phyloP scores from a whole-genome alignment of 2,797 vertebrate species.

The Knipowitschia caucasica region DNA sequence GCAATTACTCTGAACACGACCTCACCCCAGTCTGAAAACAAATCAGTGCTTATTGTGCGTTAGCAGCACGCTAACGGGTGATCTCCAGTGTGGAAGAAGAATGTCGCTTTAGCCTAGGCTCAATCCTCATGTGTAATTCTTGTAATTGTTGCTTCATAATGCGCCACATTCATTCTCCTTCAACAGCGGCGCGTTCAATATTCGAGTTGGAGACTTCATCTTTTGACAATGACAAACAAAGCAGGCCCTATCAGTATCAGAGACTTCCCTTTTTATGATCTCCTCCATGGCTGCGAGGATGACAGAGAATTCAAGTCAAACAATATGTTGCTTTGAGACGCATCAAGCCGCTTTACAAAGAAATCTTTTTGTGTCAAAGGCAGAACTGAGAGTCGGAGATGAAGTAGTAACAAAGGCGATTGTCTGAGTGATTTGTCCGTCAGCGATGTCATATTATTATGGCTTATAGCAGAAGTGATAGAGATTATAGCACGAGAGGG shows the following conservation, averaged over 20 bases:
- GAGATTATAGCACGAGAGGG: conserved; percentile 59
- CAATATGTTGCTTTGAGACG: conserved; percentile 58
- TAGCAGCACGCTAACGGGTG: conserved; percentile 8
- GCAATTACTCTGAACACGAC: conserved; percentile 24
- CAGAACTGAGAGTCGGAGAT: conserved; percentile 29
- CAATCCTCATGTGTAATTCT: conserved; percentile 62
- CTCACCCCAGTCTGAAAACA: conserved; percentile 7
- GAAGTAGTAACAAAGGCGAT: conserved; percentile 65
- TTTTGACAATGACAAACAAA: conserved; percentile 61
- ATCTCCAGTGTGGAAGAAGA: conserved; percentile 44
- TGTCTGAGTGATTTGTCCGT: conserved; percentile 65
- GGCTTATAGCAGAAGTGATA: conserved; percentile 50
- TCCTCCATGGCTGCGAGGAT: conserved; percentile 49
- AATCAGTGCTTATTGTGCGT: conserved; percentile 5
- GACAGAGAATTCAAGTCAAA: conserved; percentile 48
- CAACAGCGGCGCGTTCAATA: conserved; percentile 42
- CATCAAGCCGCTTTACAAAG: conserved; percentile 49
- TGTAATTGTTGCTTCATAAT: conserved; percentile 71
- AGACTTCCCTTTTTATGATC: conserved; percentile 50
- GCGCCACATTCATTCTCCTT: conserved; percentile 53
- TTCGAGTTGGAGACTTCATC: conserved; percentile 58
- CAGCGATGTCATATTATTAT: conserved; percentile 50
- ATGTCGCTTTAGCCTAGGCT: conserved; percentile 26
- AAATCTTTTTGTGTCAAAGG: conserved; percentile 50
- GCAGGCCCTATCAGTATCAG: conserved; percentile 54